These are phyloP conservation scores for Lucilia cuprina DNA, from an alignment of 1,140 invertebrate species.

Conservation along the genomic window DNA sequence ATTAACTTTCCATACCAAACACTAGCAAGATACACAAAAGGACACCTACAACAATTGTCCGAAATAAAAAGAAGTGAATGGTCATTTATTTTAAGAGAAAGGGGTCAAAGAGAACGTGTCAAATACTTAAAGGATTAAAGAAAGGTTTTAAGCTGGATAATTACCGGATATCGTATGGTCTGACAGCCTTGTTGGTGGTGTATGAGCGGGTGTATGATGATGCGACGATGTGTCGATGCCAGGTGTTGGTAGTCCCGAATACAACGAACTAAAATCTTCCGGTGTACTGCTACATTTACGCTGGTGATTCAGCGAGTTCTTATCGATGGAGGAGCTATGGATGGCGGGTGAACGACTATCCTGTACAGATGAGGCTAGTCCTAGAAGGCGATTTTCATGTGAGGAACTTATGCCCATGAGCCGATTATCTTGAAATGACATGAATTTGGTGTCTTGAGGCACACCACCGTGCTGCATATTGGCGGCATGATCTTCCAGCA, in stretches of 20 bases:
- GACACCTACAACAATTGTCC: neutral
- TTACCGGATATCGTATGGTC: slow-evolving; percentile 62
- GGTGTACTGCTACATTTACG: slow-evolving; percentile 81
- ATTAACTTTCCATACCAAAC: neutral
- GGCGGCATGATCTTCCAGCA: slow-evolving; percentile 79
- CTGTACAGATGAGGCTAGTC: slow-evolving; percentile 59
- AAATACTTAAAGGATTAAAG: neutral
- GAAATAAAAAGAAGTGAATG: neutral
- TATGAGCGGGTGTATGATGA: slow-evolving; percentile 69
- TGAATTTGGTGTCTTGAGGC: slow-evolving; percentile 62
- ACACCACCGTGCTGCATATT: slow-evolving; percentile 59
- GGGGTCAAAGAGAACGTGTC: neutral
- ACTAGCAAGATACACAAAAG: neutral
- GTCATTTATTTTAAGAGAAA: neutral
- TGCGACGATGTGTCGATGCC: slow-evolving; percentile 63
- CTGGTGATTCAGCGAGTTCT: slow-evolving; percentile 67
- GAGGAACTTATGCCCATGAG: slow-evolving; percentile 61
- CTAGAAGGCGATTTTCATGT: slow-evolving; percentile 62
- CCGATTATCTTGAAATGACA: slow-evolving; percentile 66
- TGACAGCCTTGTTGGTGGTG: slow-evolving; percentile 65
- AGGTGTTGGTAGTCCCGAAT: slow-evolving; percentile 67
- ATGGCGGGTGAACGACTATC: slow-evolving; percentile 59
- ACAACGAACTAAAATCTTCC: slow-evolving; percentile 80
- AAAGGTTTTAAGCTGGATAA: slow-evolving; percentile 36
- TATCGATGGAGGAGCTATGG: slow-evolving; percentile 56